These are phyloP conservation scores for Strongylocentrotus purpuratus DNA, from an alignment of 35 echinoderm and acorn worm species.

Conservation along the genomic window DNA sequence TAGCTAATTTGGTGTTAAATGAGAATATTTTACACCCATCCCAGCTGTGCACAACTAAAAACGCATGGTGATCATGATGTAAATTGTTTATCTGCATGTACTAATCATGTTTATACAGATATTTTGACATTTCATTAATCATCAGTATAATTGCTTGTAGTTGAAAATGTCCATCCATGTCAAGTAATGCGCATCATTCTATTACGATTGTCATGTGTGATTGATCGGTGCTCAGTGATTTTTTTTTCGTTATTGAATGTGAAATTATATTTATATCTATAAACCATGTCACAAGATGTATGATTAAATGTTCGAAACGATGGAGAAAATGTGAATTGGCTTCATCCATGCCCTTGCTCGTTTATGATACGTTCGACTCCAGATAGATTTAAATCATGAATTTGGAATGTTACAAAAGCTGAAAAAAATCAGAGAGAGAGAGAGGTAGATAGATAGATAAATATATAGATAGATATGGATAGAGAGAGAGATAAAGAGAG, in stretches of 20 bases:
- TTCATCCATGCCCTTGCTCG: no score
- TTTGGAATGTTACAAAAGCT: no score
- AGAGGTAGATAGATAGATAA: no score
- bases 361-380: no score
- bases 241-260: not conserved
- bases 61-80: not conserved
- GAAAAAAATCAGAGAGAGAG: no score
- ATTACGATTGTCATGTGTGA: not conserved
- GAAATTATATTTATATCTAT: constrained; percentile 28
- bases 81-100: not conserved
- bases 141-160: not conserved
- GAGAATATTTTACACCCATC: no score
- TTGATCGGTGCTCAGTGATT: not conserved
- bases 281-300: not conserved
- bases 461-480: no score
- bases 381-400: no score
- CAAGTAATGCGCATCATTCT: not conserved
- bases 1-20: not conserved
- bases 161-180: not conserved
- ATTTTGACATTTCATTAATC: not conserved
- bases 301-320: not conserved
- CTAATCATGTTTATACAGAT: not conserved
- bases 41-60: not conserved
- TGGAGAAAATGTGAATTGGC: not conserved
- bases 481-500: no score